A percentile compares a stretch with the other conserved stretches of the same genome.
Evolutionary conservation across 2,888 invertebrate species (phyloP).

Genomic region (Pyrgus malvae): DNA sequence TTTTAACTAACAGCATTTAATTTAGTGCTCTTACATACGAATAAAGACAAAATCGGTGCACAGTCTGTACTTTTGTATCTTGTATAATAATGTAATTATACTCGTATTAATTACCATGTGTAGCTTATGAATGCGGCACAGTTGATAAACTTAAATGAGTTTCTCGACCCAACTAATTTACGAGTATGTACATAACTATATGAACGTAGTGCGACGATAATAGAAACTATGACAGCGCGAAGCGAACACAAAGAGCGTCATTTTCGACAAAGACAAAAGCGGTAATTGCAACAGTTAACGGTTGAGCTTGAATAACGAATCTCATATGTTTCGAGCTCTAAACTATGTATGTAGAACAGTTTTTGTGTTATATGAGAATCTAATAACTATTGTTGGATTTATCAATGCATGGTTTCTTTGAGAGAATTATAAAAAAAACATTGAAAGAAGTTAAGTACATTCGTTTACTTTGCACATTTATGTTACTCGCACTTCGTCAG

Average conservation of each 20-base stretch:
- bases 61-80: no score
- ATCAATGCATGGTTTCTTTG: no score
- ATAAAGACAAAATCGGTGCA: no score
- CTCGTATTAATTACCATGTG: no score
- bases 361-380: slow-evolving; percentile 9
- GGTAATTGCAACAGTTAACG: slow-evolving; percentile 61
- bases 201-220: slow-evolving; percentile 40
- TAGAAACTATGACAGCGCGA: slow-evolving; percentile 54
- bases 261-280: slow-evolving; percentile 74
- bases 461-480: no score
- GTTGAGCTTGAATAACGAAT: slow-evolving; percentile 34
- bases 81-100: no score
- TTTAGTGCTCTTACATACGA: no score
- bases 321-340: slow-evolving; percentile 23
- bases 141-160: slow-evolving; percentile 11
- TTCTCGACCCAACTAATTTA: slow-evolving; percentile 44
- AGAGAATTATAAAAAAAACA: no score
- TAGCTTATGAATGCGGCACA: not conserved
- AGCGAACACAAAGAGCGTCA: slow-evolving; percentile 61
- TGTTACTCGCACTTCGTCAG: no score
- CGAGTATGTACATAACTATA: slow-evolving; percentile 33
- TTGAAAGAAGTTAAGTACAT: no score
- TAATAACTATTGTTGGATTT: not conserved
- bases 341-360: slow-evolving; percentile 11
- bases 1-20: no score